Evolutionary conservation across 2,797 vertebrate genomes (phyloP).

Genomic region (Chiloscyllium punctatum): DNA sequence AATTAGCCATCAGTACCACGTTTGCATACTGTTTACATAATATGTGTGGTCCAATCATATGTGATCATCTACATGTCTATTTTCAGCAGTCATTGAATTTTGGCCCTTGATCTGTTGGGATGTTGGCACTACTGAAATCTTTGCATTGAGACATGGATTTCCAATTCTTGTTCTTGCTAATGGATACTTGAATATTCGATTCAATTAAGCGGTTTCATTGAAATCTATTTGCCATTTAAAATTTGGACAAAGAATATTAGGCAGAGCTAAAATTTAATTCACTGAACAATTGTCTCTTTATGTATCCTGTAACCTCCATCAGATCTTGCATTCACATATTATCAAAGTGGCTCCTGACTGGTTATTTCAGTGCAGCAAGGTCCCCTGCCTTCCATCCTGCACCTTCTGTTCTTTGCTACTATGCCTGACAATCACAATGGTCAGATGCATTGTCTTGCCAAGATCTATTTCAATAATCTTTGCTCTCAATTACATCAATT

Average conservation of each 20-base stretch:
- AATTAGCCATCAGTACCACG: not conserved
- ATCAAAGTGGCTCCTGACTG: not conserved
- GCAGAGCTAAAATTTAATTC: not conserved
- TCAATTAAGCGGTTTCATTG: not conserved
- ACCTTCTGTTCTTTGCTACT: not conserved
- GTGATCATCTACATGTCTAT: not conserved
- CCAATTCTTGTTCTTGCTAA: not conserved
- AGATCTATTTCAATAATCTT: not conserved
- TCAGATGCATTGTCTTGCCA: not conserved
- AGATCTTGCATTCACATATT: not conserved
- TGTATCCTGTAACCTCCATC: too few species aligned
- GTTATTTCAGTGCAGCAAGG: not conserved
- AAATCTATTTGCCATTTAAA: not conserved
- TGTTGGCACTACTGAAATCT: not conserved
- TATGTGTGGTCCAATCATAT: not conserved
- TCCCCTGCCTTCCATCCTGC: not conserved
- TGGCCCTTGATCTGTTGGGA: not conserved
- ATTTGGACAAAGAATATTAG: not conserved
- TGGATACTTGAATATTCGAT: not conserved
- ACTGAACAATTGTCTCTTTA: not conserved
- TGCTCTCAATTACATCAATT: not conserved
- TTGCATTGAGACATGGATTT: not conserved
- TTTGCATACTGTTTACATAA: not conserved
- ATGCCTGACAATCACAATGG: not conserved
- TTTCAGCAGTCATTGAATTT: not conserved